Base-by-base conservation (phyloP, 2,113 vertebrate species). In the Dasyurus viverrinus region DNA sequence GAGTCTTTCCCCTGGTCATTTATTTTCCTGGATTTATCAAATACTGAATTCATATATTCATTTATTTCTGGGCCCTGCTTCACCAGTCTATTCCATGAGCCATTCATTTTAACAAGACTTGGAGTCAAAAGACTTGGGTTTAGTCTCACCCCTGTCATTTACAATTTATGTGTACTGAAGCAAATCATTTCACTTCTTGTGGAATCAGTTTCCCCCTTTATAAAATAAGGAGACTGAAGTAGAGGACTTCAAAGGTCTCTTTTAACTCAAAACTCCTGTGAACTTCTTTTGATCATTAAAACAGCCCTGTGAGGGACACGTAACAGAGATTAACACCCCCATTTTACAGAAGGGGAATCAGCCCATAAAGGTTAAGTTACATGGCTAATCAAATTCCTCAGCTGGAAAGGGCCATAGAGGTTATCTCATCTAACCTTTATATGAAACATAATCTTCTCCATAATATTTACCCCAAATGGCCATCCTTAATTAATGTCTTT, bases 191-290 rank as follows among this genome's bases (percentile, higher is more conserved):
- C n/a, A 84, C 68, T 84, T 84, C n/a, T 84, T 6, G 42, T 84
- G 68, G n/a, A 84, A 84, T 42, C n/a, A 84, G n/a, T 84, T 42
- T 84, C 68, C 19, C 68, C 68, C 19, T 84, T 42, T 42, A 42
- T 42, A 84, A 42, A 84, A 84, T 42, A 84, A 84, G 68, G 68
- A 84, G 68, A 42, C 19, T 42, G n/a, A 42, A 42, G 60, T 16
- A 84, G 68, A 84, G 42, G 68, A 84, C n/a, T 84, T 84, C 68
- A 84, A 84, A 84, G 68, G 68, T 84, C 16, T 42, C 68, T 84
- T 84, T 84, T 84, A 84, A 84, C 68, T 84, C 68, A 84, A 84
- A 84, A 84, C 68, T 84, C n/a, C 68, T 84, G 68, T 84, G 68
- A 84, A 84, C 7, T 84, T 84, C n/a, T 84, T 84, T 84, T 84